phyloP scores from a whole-genome alignment of 2,797 vertebrate genomes.

The Clarias fuscus region DNA sequence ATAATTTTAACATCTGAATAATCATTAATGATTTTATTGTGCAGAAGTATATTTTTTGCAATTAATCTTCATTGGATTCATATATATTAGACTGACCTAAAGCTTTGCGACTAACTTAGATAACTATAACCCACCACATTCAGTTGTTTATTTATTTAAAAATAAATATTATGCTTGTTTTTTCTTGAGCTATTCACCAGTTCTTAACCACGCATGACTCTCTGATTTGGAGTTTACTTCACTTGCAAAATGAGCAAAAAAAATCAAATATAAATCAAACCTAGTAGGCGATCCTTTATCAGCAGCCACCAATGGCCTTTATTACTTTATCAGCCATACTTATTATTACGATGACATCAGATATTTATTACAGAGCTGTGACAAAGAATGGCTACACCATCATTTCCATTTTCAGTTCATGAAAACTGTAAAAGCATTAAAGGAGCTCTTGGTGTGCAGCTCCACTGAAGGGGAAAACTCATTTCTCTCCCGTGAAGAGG shows the following conservation, averaged over 20 bases:
- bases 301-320: background rate
- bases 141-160: background rate
- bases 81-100: background rate
- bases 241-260: background rate
- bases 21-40: background rate
- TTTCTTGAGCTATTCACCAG: background rate
- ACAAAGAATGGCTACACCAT: background rate
- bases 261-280: background rate
- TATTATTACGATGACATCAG: background rate
- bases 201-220: background rate
- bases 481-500: slow-evolving; percentile 41
- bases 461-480: slow-evolving; percentile 14
- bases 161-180: background rate
- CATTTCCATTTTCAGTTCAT: slow-evolving; percentile 10
- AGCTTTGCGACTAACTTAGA: background rate
- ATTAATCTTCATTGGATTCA: background rate
- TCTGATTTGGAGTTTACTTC: background rate
- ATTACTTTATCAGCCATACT: background rate
- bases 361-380: background rate
- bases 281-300: background rate
- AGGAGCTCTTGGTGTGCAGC: background rate
- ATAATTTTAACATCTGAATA: background rate
- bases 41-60: background rate
- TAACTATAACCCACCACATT: background rate
- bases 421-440: background rate